These are phyloP conservation scores for Microplitis mediator DNA, from an alignment of 1,140 invertebrate genomes.

Conservation along the genomic window DNA sequence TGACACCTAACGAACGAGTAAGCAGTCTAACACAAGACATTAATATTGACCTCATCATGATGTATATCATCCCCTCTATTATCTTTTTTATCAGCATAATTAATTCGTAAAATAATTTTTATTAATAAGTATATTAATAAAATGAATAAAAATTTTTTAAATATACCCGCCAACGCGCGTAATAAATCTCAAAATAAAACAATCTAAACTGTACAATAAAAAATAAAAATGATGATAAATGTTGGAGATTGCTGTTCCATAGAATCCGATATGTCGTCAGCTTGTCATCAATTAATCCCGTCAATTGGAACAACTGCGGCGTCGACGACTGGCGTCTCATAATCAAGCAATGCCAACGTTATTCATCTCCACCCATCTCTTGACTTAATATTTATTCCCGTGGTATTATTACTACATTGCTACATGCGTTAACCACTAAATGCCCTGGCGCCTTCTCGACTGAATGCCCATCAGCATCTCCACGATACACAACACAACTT, in stretches of 20 bases:
- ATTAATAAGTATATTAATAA: too few species aligned
- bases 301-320: slow-evolving; percentile 51
- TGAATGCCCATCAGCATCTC: slow-evolving; percentile 19
- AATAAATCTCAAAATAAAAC: background rate
- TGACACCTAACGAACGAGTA: too few species aligned
- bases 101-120: too few species aligned
- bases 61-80: too few species aligned
- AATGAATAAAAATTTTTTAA: background rate
- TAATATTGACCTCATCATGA: too few species aligned
- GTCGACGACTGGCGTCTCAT: slow-evolving; percentile 44
- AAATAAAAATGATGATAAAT: background rate
- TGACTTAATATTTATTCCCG: background rate
- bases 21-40: too few species aligned
- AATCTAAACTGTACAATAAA: background rate
- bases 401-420: background rate
- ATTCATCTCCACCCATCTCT: slow-evolving; percentile 25
- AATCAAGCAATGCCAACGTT: slow-evolving; percentile 18
- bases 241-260: background rate
- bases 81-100: too few species aligned
- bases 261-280: slow-evolving; percentile 42
- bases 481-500: slow-evolving; percentile 31
- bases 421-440: slow-evolving; percentile 54
- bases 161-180: background rate
- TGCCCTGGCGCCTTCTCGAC: slow-evolving; percentile 57
- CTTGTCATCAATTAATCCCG: slow-evolving; percentile 49